Evolutionary conservation across 2,113 vertebrate species (phyloP).

Genomic region (Malaclemys terrapin): DNA sequence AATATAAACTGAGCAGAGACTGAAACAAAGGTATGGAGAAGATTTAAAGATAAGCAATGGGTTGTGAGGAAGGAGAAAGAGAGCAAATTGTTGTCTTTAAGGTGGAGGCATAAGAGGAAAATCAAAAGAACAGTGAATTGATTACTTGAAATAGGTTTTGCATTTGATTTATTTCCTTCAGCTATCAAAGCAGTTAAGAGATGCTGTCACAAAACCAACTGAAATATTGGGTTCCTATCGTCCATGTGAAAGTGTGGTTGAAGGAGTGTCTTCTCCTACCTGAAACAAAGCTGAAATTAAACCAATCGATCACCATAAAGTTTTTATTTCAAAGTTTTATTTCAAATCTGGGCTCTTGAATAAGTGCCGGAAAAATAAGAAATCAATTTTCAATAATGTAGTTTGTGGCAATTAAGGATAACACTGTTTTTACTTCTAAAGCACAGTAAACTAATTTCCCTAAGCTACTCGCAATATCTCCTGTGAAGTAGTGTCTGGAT

Average conservation of each 20-base stretch:
- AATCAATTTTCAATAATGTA: not conserved
- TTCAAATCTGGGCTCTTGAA: not conserved
- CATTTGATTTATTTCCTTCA: not conserved
- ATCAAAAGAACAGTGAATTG: not conserved
- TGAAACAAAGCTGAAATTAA: constrained; percentile 6
- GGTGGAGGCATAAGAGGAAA: not conserved
- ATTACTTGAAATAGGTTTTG: not conserved
- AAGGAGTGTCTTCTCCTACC: not conserved
- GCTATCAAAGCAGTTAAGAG: not conserved
- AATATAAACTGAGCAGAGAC: not conserved
- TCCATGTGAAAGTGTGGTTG: not conserved
- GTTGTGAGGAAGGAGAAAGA: not conserved
- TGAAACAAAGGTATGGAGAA: not conserved
- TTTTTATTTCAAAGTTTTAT: not conserved
- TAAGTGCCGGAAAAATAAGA: not conserved
- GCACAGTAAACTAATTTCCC: constrained; percentile 43
- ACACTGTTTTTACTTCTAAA: constrained; percentile 26
- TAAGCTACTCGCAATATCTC: constrained; percentile 23
- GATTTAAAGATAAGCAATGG: not conserved
- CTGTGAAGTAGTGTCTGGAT: constrained; percentile 22
- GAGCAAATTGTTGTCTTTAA: not conserved
- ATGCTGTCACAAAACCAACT: not conserved
- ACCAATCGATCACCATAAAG: not conserved
- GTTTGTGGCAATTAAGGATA: not conserved
- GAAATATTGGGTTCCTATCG: not conserved